Evolutionary conservation across 2,797 vertebrate species (phyloP), one percentile per base, ranked within the genome.

Genomic region (Psittacula echo): DNA sequence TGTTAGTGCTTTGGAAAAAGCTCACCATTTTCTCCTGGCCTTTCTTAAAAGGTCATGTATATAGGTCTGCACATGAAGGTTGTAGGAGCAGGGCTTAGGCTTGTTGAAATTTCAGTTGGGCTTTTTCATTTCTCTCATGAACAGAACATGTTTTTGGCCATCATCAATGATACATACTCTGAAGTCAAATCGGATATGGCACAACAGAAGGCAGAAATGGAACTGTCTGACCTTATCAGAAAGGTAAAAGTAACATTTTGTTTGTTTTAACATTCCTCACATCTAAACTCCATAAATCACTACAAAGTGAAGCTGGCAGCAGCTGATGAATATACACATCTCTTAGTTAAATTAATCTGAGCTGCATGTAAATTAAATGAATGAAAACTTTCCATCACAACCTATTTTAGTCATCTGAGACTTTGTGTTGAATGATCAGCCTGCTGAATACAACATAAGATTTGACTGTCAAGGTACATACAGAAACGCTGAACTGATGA

Each of bases 61-160:
- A 4, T 26, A 76, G 37, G 7, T 61, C 37, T 78, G 51, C n/a
- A 37, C 23, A 2, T 14, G 32, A 60, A 58, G 20, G 37, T 54
- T 7, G 10, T 18, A 60, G 64, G 13, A 22, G 29, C 30, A 61
- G 65, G 39, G 5, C 34, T 95, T 10, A 51, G 47, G 56, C 47
- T 73, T 60, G 23, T 6, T 75, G 62, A 60, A 34, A n/a, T 67
- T 76, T 83, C n/a, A 44, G 64, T n/a, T 10, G 58, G 11, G 0
- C 11, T 74, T 88, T 89, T 85, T 87, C 6, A 53, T 74, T 92
- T 92, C 74, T 96, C 53, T 92, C 48, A 32, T 73, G 78, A 96
- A 94, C 97, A 99, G 99, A 99, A 99, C 95, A 99, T 99, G 99
- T 99, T 99, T 98, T 97, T 99, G 97, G 99, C 99, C 79, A 99